Conservation (phyloP, 2,888 invertebrate genomes). For the Amphipoea oculea region DNA sequence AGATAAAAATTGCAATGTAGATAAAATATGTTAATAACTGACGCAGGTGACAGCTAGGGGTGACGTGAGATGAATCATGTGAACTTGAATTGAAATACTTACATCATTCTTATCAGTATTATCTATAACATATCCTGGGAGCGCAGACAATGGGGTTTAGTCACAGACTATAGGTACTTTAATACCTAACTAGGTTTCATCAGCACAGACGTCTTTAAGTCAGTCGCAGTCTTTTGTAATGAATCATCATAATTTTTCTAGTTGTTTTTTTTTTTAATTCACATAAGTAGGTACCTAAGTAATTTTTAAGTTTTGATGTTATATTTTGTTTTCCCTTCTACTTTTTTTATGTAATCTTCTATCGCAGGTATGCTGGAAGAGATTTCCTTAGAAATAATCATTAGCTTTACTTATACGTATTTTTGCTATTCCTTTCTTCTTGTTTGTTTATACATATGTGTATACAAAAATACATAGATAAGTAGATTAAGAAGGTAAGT, state of each 20-base stretch:
- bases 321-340: too few relatives aligned
- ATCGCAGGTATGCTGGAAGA: too few relatives aligned
- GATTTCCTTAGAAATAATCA: too few relatives aligned
- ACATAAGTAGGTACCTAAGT: background rate
- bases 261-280: background rate
- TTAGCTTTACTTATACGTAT: too few relatives aligned
- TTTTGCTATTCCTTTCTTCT: too few relatives aligned
- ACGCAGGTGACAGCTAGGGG: background rate
- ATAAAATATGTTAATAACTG: slow-evolving; percentile 25
- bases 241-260: background rate
- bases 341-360: too few relatives aligned
- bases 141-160: slow-evolving; percentile 29
- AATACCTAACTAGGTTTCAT: background rate
- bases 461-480: too few relatives aligned
- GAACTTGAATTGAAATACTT: slow-evolving; percentile 12
- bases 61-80: slow-evolving; percentile 43
- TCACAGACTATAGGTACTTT: background rate
- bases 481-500: too few relatives aligned
- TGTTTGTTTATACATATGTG: too few relatives aligned
- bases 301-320: too few relatives aligned
- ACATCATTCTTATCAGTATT: slow-evolving; percentile 10
- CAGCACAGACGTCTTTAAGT: background rate
- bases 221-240: background rate
- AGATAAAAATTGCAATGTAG: slow-evolving; percentile 22
- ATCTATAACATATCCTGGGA: background rate